Conservation (phyloP, 2,888 invertebrate genomes). For the Shargacucullia verbasci region DNA sequence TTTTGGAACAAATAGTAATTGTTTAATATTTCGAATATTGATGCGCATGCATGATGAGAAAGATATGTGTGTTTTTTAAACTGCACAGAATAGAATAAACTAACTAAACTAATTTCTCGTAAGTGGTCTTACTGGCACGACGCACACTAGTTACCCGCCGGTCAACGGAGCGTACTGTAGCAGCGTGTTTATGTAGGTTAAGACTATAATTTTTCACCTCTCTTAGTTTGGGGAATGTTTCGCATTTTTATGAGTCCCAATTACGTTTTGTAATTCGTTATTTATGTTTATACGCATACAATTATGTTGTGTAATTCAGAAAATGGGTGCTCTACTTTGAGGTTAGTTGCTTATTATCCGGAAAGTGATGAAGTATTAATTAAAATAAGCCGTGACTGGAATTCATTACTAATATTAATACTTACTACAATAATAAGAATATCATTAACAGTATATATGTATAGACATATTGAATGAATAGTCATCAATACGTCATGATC, state of each 20-base stretch:
- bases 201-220: constrained; percentile 71
- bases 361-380: neutral
- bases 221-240: constrained; percentile 60
- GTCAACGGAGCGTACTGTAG: constrained; percentile 64
- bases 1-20: too few species aligned
- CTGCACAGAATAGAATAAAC: too few species aligned
- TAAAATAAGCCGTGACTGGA: neutral
- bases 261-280: constrained; percentile 68
- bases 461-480: too few species aligned
- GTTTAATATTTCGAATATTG: too few species aligned
- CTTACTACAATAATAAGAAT: too few species aligned
- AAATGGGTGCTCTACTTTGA: constrained; percentile 33
- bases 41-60: too few species aligned
- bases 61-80: too few species aligned
- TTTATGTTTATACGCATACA: constrained; percentile 48
- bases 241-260: constrained; percentile 64
- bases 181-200: constrained; percentile 75
- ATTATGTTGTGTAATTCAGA: constrained; percentile 37
- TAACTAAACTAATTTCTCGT: neutral
- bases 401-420: neutral
- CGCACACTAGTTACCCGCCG: constrained; percentile 61
- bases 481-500: too few species aligned
- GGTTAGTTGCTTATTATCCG: constrained; percentile 1
- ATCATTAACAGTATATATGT: too few species aligned
- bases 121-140: constrained; percentile 19